Evolutionary conservation across 2,113 vertebrate species (phyloP), one percentile per base, ranked within the genome.

Genomic region (Ptyas mucosa): DNA sequence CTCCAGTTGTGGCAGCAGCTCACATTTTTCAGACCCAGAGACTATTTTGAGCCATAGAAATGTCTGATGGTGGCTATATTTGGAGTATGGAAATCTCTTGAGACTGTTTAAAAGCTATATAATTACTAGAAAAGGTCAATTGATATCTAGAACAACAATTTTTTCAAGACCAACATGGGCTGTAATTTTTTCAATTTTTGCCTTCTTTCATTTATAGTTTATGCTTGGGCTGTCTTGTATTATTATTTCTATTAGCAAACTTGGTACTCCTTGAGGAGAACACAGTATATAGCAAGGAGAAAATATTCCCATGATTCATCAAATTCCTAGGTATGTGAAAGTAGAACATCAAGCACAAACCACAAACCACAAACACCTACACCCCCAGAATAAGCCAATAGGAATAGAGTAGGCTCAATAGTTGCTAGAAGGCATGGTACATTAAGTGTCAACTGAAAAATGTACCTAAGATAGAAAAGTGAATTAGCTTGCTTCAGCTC

Each of bases 21-120:
- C 69, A 89, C 0, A 0, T 0, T 18, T 85, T 91, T 61, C 54
- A 92, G 20, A 18, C 58, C 85, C n/a, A 2, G 89, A 0, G 1
- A 75, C 92, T 96, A 87, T 96, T 95, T 96, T 75, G 91, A 92
- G 92, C 88, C 53, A 18, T 39, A 0, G 1, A 15, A 29, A 29
- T 0, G 90, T 90, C 64, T 3, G 29, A 8, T 57, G 20, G 4
- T 64, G 53, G 52, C 1, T 0, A 55, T 0, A 2, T 93, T 57
- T 90, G 92, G 75, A 86, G 12, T 0, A 26, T 94, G 5, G 43
- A 87, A 0, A 0, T 9, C 43, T 12, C 57, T 14, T 1, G 1
- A 14, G 88, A 49, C 85, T 0, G 0, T 57, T 9, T 89, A 92
- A 89, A 11, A 69, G 87, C 20, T 10, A 0, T 0, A 69, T 43